Percentiles rank a stretch among this genome's conserved stretches.
Evolutionary conservation across 2,113 vertebrate species (phyloP).

Genomic region (Muntiacus muntjak): DNA sequence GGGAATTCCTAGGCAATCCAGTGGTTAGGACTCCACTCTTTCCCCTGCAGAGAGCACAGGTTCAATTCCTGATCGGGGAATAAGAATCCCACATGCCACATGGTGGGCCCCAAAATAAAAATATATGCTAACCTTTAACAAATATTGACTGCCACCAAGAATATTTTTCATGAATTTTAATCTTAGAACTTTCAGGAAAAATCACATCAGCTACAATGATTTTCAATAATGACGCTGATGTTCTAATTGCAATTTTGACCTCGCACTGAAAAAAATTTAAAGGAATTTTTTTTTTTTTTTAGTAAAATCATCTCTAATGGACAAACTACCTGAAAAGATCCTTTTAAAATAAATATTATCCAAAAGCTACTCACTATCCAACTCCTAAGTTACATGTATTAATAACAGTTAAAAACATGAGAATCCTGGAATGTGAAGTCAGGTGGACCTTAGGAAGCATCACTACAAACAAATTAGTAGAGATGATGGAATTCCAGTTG

Average conservation of each 20-base stretch:
- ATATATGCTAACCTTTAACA: constrained; percentile 1
- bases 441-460: not conserved
- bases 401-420: not conserved
- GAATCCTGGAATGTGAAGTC: not conserved
- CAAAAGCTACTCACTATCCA: not conserved
- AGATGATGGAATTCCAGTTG: not conserved
- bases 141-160: not conserved
- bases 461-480: not conserved
- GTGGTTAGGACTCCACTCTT: not conserved
- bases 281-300: not conserved
- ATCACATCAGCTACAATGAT: not conserved
- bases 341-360: not conserved
- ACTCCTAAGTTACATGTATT: not conserved
- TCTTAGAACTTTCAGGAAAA: not conserved
- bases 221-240: not conserved
- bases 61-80: not conserved
- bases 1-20: not conserved
- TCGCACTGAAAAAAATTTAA: not conserved
- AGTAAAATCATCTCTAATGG: not conserved
- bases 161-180: constrained; percentile 31
- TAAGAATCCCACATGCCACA: not conserved
- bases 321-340: not conserved
- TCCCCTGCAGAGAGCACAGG: not conserved
- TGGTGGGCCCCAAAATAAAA: not conserved
- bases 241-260: constrained; percentile 9